phyloP scores from a whole-genome alignment of 2,888 invertebrate species.

The Trichacis sp. region DNA sequence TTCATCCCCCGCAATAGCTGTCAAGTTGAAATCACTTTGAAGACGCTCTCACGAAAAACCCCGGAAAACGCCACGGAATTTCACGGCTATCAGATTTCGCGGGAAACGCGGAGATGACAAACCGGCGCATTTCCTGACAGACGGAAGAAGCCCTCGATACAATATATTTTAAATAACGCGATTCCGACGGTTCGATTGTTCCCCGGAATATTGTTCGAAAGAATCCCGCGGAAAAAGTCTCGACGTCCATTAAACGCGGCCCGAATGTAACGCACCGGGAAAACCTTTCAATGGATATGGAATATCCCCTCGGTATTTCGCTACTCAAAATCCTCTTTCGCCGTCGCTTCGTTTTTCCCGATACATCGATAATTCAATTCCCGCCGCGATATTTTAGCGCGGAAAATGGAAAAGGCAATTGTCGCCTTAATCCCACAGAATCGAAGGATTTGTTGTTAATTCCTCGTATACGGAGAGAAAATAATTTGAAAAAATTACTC shows the following conservation, averaged over 20 bases:
- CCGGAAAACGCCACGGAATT: constrained; percentile 22
- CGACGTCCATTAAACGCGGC: not conserved
- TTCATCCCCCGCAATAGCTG: constrained; percentile 39
- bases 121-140: constrained; percentile 17
- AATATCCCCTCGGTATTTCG: constrained; percentile 1
- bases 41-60: constrained; percentile 12
- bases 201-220: too few species aligned
- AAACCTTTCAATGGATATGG: not conserved
- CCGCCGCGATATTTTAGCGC: constrained; percentile 14
- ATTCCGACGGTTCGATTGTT: not conserved
- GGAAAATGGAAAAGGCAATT: constrained; percentile 18
- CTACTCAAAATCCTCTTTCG: constrained; percentile 5
- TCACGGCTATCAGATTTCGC: constrained; percentile 38
- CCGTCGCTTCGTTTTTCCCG: constrained; percentile 1
- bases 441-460: constrained; percentile 53
- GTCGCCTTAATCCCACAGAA: constrained; percentile 32
- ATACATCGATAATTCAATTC: constrained; percentile 20
- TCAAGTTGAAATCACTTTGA: constrained; percentile 35
- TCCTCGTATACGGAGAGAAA: too few species aligned
- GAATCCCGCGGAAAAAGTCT: not conserved
- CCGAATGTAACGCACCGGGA: not conserved
- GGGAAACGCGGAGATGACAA: constrained; percentile 36
- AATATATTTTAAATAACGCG: not conserved
- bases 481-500: too few species aligned
- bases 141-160: constrained; percentile 16